A percentile compares a stretch with the other conserved stretches of the same genome.
phyloP scores from a whole-genome alignment of 2,797 vertebrate genomes.

The Enteromius argenteus region DNA sequence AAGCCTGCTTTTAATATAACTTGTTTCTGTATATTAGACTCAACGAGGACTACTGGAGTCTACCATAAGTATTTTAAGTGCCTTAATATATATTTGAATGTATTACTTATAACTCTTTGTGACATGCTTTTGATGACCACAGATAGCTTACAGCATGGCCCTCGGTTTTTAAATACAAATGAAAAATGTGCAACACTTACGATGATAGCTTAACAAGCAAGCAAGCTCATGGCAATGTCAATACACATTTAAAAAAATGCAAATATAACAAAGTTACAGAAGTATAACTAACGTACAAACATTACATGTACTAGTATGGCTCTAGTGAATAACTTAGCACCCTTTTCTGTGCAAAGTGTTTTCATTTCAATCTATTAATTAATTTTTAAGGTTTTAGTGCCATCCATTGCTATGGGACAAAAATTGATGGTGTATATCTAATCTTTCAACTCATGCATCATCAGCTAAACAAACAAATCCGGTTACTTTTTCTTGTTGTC shows the following conservation, averaged over 20 bases:
- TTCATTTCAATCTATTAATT: too few species aligned
- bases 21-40: not conserved
- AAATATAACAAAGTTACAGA: not conserved
- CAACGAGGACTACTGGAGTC: not conserved
- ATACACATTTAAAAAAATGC: not conserved
- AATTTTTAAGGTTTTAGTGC: too few species aligned
- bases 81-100: too few species aligned
- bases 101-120: not conserved
- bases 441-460: not conserved
- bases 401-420: too few species aligned
- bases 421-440: not conserved
- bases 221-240: not conserved
- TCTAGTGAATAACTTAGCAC: too few species aligned
- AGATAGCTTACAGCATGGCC: not conserved
- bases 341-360: not conserved
- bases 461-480: not conserved
- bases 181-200: not conserved
- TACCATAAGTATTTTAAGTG: too few species aligned
- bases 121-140: conserved; percentile 11
- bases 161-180: not conserved
- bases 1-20: not conserved
- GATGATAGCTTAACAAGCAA: not conserved
- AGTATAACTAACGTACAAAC: not conserved
- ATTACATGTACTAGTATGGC: not conserved
- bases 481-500: not conserved